Evolutionary conservation across 2,888 invertebrate genomes (phyloP).

Genomic region (Parnassius orleans): DNA sequence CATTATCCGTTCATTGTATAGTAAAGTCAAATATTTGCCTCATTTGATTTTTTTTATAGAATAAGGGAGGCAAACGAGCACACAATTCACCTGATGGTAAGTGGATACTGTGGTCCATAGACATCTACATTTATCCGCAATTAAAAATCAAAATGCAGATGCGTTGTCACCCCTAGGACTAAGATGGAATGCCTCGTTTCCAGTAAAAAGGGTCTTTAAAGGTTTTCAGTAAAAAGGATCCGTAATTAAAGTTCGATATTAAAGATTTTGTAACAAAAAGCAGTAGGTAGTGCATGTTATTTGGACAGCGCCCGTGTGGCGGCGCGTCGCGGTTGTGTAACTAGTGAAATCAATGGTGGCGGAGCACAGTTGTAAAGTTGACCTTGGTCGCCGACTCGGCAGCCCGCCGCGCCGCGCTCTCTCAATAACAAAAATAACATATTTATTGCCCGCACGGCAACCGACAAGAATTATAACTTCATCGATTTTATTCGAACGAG

Average conservation of each 20-base stretch:
- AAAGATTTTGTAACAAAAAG: slow-evolving; percentile 6
- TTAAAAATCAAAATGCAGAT: too few species aligned
- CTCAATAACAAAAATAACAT: slow-evolving; percentile 20
- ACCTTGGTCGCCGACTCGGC: slow-evolving; percentile 52
- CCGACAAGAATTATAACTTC: neutral
- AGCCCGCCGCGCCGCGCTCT: slow-evolving; percentile 4
- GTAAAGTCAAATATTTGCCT: too few species aligned
- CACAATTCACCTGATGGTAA: too few species aligned
- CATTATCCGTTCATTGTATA: too few species aligned
- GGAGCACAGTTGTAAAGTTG: slow-evolving; percentile 69
- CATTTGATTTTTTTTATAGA: too few species aligned
- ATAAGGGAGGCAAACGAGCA: too few species aligned
- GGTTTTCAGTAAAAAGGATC: too few species aligned
- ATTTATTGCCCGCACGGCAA: slow-evolving; percentile 17
- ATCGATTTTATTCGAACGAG: neutral
- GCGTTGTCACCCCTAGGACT: too few species aligned
- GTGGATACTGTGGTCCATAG: too few species aligned
- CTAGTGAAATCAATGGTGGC: neutral
- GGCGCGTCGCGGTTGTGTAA: slow-evolving; percentile 53
- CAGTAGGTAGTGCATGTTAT: slow-evolving; percentile 27
- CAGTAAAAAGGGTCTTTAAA: too few species aligned
- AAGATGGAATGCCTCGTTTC: too few species aligned
- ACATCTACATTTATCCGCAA: too few species aligned
- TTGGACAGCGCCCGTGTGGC: slow-evolving; percentile 26
- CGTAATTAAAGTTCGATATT: neutral